Evolutionary conservation across 23 tunicate genomes (phyloP).

Genomic region (Trididemnum miniatum): DNA sequence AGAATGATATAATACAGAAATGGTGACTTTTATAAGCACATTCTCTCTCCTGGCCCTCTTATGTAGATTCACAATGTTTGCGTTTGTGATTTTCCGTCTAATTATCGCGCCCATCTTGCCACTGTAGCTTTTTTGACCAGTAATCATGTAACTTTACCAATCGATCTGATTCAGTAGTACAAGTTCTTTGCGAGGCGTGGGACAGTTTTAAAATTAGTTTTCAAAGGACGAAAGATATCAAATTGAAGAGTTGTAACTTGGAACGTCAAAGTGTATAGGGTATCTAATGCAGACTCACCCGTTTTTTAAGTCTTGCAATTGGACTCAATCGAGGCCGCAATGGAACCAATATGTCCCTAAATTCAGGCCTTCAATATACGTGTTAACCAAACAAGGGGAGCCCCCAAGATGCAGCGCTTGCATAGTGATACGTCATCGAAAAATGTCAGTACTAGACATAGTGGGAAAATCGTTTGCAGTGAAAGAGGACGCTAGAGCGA

Average conservation of each 20-base stretch:
- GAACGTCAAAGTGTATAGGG: too few relatives aligned
- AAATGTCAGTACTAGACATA: constrained; percentile 32
- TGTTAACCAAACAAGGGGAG: not conserved
- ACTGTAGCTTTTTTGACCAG: not conserved
- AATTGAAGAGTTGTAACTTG: too few relatives aligned
- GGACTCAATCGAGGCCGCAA: constrained; percentile 21
- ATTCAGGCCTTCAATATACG: not conserved
- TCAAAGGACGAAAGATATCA: too few relatives aligned
- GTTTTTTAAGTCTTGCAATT: not conserved
- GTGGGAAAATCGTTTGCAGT: constrained; percentile 17
- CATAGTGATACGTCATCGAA: constrained; percentile 16
- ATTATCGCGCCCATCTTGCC: not conserved
- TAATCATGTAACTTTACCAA: too few relatives aligned
- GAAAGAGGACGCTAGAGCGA: not conserved
- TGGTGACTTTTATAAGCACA: too few relatives aligned
- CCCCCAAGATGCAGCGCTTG: constrained; percentile 43
- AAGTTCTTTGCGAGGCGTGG: too few relatives aligned
- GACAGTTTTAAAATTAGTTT: too few relatives aligned
- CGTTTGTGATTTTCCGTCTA: constrained; percentile 9
- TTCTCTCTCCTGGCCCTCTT: too few relatives aligned
- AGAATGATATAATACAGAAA: too few relatives aligned
- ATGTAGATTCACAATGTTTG: not conserved
- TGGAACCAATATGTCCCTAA: constrained; percentile 50
- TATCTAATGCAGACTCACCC: not conserved
- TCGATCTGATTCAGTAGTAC: too few relatives aligned